These are phyloP conservation scores for Lytechinus pictus DNA, from an alignment of 35 echinoderm and acorn worm species.

Conservation along the genomic window DNA sequence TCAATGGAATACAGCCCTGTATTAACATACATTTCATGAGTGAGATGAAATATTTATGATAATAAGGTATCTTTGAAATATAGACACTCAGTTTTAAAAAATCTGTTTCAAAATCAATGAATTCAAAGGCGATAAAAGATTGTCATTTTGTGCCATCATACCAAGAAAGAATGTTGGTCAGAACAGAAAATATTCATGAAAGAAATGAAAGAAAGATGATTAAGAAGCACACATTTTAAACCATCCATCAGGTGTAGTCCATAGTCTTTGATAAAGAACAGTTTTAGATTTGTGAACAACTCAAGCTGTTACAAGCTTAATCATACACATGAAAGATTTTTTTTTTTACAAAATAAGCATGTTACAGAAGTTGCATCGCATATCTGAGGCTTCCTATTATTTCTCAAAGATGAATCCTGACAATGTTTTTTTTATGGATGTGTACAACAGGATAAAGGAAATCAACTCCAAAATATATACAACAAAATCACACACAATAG, in stretches of 20 bases:
- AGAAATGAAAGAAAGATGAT: neutral
- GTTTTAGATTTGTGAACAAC: too few relatives aligned
- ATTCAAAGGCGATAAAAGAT: neutral
- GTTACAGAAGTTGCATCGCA: too few relatives aligned
- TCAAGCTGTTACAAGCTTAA: too few relatives aligned
- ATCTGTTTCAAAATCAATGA: neutral
- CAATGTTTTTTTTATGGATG: neutral
- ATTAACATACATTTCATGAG: neutral
- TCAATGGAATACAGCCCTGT: neutral
- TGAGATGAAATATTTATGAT: neutral
- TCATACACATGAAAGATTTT: too few relatives aligned
- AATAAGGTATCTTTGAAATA: neutral
- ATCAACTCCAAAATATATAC: neutral
- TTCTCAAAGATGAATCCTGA: too few relatives aligned
- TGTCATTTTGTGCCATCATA: neutral
- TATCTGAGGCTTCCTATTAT: too few relatives aligned
- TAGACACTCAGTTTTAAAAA: neutral
- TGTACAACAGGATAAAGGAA: neutral
- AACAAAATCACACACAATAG: neutral
- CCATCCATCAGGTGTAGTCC: neutral
- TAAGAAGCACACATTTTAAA: neutral
- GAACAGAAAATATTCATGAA: neutral
- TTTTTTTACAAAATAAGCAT: too few relatives aligned
- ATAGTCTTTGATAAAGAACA: neutral
- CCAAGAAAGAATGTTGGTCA: neutral